Evolutionary conservation across 2,113 vertebrate species (phyloP).

Genomic region (Dermatemys mawii): DNA sequence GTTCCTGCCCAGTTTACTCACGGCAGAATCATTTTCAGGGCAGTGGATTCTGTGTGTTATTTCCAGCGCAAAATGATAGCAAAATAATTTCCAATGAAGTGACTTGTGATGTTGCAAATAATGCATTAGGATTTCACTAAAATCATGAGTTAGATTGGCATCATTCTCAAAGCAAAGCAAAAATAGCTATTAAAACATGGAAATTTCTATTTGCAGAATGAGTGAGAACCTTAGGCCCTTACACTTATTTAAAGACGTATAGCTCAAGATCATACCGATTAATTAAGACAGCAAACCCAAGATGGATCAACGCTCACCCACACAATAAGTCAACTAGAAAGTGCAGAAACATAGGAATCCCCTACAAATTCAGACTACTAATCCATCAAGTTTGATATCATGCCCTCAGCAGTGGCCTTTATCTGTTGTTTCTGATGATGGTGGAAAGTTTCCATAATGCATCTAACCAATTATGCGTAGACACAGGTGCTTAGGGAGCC

Average conservation of each 20-base stretch:
- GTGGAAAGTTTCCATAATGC: not conserved
- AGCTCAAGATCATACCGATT: not conserved
- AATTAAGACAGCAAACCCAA: not conserved
- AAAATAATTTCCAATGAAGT: not conserved
- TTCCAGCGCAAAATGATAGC: not conserved
- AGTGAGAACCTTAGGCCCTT: not conserved
- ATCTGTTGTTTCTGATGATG: fast-evolving
- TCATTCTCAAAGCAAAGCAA: not conserved
- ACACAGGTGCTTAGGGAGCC: not conserved
- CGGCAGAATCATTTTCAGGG: not conserved
- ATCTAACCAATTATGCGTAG: not conserved
- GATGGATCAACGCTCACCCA: not conserved
- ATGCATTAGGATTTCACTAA: not conserved
- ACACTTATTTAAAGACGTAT: not conserved
- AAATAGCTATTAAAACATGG: not conserved
- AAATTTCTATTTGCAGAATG: not conserved
- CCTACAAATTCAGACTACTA: not conserved
- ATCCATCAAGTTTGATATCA: not conserved
- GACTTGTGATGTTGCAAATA: not conserved
- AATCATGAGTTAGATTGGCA: not conserved
- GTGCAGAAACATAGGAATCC: not conserved
- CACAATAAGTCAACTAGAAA: not conserved
- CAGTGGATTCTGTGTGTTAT: not conserved
- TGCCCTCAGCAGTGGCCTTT: not conserved
- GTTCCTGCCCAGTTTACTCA: not conserved